Evolutionary conservation across 2,113 vertebrate genomes (phyloP), one percentile per base, ranked within the genome.

Genomic region (Columba janthina): DNA sequence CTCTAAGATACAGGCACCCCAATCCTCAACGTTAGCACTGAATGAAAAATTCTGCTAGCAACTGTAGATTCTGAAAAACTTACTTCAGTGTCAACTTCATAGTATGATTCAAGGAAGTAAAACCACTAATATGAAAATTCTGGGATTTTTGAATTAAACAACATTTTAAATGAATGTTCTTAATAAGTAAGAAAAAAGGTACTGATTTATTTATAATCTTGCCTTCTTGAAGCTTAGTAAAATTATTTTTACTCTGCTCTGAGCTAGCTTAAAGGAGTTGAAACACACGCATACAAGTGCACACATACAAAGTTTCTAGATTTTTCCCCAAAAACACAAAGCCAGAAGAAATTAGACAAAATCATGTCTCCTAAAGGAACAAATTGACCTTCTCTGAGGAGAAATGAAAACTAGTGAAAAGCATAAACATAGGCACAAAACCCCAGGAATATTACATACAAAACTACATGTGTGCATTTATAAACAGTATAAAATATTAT

Each of bases 101-200:
- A 61, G 32, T 24, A 34, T 0, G 0, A 80, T 58, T 66, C 38
- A 84, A 60, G 13, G 12, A 4, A 66, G 4, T 42, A 51, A 80
- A 90, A 81, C 21, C 5, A 38, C 5, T 21, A 53, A 58, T 3
- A 19, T 12, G 32, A 73, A 66, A 67, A 31, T 38, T 19, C 25
- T 34, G 22, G 3, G 4, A 53, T 48, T 81, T 81, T 78, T 60
- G 4, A 73, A 21, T 89, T 87, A 44, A 71, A 13, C 10, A 74
- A 54, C 2, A 34, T 29, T 87, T 77, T 51, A 56, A 91, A 78
- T 2, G 58, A 46, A 29, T 29, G 0, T n/a, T 36, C 10, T 6
- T 61, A 8, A 14, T 40, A 46, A 46, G 8, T 53, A 50, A 44
- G 9, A 80, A 11, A 32, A 88, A 65, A 31, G 1, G 0, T 40